Conservation (phyloP, 2,888 invertebrate genomes). For the Halictus ligatus region DNA sequence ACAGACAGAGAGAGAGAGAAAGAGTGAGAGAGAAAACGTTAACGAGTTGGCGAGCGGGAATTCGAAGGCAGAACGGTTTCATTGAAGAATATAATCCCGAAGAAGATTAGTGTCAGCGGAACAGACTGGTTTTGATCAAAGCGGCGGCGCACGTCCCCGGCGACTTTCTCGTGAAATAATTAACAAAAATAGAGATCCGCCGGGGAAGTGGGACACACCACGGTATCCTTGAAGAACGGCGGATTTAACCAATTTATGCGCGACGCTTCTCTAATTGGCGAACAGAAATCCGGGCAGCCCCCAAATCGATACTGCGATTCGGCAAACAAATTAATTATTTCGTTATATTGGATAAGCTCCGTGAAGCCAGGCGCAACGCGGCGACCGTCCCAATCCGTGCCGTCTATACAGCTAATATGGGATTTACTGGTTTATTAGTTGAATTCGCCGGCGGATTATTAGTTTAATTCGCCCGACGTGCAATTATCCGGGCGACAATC, state of each 20-base stretch:
- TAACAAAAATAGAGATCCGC: not conserved
- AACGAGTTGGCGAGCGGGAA: not conserved
- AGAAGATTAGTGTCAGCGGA: conserved; percentile 6
- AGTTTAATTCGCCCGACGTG: conserved; percentile 32
- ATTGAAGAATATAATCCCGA: not conserved
- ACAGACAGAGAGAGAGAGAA: too few relatives aligned
- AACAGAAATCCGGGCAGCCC: not conserved
- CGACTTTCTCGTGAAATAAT: not conserved
- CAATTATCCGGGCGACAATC: conserved; percentile 14
- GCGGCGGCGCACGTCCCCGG: not conserved
- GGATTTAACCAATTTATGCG: not conserved
- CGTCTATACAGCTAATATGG: conserved; percentile 30
- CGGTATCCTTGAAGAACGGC: not conserved
- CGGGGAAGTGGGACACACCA: not conserved
- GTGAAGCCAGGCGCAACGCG: not conserved
- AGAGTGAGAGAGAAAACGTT: not conserved
- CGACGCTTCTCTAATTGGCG: conserved; percentile 13
- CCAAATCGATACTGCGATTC: conserved; percentile 15
- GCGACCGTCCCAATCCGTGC: not conserved
- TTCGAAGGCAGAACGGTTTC: not conserved
- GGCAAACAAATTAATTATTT: conserved; percentile 46
- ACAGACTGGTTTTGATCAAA: not conserved
- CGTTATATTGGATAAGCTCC: conserved; percentile 31
- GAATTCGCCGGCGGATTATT: conserved; percentile 46
- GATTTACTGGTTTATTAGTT: conserved; percentile 43